Evolutionary conservation across 2,797 vertebrate genomes (phyloP), one percentile per base, ranked within the genome.

Genomic region (Sebastes taczanowskii): DNA sequence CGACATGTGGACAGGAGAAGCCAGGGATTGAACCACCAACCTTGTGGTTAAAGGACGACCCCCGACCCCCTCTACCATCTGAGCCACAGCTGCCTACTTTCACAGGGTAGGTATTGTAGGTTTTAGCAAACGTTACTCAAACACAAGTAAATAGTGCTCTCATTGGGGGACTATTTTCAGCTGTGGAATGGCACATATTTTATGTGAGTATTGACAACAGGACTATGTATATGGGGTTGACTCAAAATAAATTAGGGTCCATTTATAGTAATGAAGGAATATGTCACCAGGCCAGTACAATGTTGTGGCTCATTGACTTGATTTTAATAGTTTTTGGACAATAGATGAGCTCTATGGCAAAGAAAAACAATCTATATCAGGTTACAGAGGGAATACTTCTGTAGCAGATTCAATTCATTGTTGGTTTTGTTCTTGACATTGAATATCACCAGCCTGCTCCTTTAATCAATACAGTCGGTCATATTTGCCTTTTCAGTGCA

Each of bases 401-500:
- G 7, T 3, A 10, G 16, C 9, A 27, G 60, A 29, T 18, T 60
- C 16, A 53, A 32, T 74, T 72, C 58, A 59, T 71, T 70, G 76
- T 78, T 79, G 70, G 61, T 82, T 84, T 84, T 60, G 52, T 38
- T 59, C 22, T 66, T 74, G 78, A 77, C 32, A 35, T 65, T 68
- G 71, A 86, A 88, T 78, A 69, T 64, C 79, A 62, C 35, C 60
- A 46, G 49, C 60, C 42, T 3, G 38, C 34, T 53, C 66, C 68
- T 77, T 79, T 74, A 86, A 90, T 88, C 84, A 87, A 79, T 85
- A 61, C 65, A 75, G 34, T 71, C 53, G 77, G 73, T 83, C 79
- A 46, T 75, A 67, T 87, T 69, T 85, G 67, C 58, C 52, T 84
- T 89, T 85, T 83, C 74, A 66, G n/a, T 23, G 72, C 69, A 74